Evolutionary conservation across 35 echinoderm and acorn worm genomes (phyloP).

Genomic region (Chiridota heheva): DNA sequence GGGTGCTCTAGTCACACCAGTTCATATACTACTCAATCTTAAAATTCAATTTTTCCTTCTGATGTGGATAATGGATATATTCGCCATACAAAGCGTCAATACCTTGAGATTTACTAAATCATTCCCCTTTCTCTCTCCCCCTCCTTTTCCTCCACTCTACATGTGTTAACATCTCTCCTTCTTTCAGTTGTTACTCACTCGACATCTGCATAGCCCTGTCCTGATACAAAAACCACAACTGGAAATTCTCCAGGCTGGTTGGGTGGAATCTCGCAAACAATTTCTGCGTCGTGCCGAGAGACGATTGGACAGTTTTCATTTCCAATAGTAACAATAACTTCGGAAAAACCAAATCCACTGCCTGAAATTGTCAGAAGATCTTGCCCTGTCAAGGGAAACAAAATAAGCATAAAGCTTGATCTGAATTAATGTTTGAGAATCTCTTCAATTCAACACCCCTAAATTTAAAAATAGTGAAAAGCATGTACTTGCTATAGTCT

Average conservation of each 20-base stretch:
- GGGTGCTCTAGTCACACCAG: no score
- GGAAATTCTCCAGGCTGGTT: constrained; percentile 34
- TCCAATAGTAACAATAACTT: constrained; percentile 34
- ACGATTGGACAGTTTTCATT: constrained; percentile 38
- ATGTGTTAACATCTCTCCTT: background rate
- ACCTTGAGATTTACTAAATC: background rate
- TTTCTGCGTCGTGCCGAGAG: constrained; percentile 31
- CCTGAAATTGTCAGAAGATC: constrained; percentile 50
- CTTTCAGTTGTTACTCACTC: constrained; percentile 29
- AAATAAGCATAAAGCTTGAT: background rate
- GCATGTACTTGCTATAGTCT: no score
- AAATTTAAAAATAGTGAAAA: background rate
- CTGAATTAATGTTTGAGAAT: no score
- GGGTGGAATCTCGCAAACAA: constrained; percentile 44
- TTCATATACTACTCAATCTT: no score
- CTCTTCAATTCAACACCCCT: no score
- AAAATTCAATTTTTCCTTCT: background rate
- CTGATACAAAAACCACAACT: constrained; percentile 23
- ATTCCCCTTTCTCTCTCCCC: no score
- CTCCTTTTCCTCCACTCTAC: background rate
- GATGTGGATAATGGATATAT: background rate
- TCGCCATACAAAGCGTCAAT: background rate
- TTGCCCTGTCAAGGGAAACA: constrained; percentile 46
- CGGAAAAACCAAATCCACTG: constrained; percentile 25
- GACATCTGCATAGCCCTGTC: constrained; percentile 52